Evolutionary conservation across 2,797 vertebrate species (phyloP), one percentile per base, ranked within the genome.

Genomic region (Centroberyx gerrardi): DNA sequence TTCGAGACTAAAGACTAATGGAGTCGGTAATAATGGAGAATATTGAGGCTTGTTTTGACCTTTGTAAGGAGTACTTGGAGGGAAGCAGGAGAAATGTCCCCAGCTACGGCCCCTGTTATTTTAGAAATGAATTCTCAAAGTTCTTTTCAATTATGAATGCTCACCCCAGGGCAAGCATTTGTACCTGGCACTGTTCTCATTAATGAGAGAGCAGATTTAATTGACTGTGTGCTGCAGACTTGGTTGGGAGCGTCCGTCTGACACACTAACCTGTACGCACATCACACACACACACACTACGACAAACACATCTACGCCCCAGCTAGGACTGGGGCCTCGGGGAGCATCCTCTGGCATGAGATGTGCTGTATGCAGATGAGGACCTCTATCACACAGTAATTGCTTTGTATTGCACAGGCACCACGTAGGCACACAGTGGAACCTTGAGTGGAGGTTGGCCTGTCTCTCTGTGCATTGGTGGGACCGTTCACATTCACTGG

Each of bases 101-200:
- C 0, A 0, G 36, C 44, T 46, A 9, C n/a, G 29, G 69, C 52
- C 59, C 56, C 73, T 81, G 69, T 88, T 91, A 80, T 85, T 89
- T 83, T 63, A 88, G 72, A 90, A 91, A 90, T 81, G 46, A 87
- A 86, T 84, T 83, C 75, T 84, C 64, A 56, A 78, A 85, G 76
- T 90, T 92, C 75, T 60, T 60, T 86, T 93, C 83, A 84, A 91
- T 94, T 94, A 92, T 91, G 81, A 73, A 93, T 93, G 83, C 83
- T 87, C 72, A 90, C 90, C 87, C 60, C 64, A 56, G 85, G 92
- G 82, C 79, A 90, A 71, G 71, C 85, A 87, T 93, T 92, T 92
- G 88, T 93, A 94, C 90, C 91, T 92, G 82, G 76, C 86, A 83
- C 69, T 76, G 76, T 86, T 92, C 87, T 92, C 86, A 81, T 93